Evolutionary conservation across 2,888 invertebrate species (phyloP).

Genomic region (Epistrophe eligans): DNA sequence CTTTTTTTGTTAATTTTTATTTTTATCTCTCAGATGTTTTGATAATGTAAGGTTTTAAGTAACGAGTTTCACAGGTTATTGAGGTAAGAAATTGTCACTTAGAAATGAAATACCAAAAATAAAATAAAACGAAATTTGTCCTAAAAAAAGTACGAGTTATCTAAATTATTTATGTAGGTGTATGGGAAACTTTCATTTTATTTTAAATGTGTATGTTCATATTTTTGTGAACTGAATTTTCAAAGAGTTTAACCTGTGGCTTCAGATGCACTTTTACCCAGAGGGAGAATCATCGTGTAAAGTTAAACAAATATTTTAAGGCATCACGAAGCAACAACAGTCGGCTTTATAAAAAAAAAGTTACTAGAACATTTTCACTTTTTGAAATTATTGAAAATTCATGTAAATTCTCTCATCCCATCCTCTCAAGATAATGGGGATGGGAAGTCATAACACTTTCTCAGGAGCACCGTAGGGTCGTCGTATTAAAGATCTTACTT

Average conservation of each 20-base stretch:
- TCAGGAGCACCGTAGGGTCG: no score
- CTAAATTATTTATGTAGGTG: background rate
- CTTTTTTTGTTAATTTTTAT: conserved; percentile 25
- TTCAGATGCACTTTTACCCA: background rate
- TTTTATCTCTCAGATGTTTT: conserved; percentile 41
- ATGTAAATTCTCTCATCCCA: no score
- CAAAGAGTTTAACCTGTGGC: conserved; percentile 5
- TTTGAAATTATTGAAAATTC: no score
- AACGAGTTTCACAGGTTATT: conserved; percentile 48
- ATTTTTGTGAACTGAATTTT: background rate
- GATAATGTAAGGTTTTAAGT: conserved; percentile 44
- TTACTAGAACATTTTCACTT: background rate
- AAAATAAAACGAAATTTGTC: background rate
- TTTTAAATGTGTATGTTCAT: background rate
- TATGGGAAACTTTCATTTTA: background rate
- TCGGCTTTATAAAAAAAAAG: background rate
- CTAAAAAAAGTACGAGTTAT: background rate
- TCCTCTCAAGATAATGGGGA: no score
- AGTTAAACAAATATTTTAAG: background rate
- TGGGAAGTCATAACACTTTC: no score
- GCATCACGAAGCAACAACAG: background rate
- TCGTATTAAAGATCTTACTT: no score
- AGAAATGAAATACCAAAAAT: background rate
- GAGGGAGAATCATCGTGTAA: background rate
- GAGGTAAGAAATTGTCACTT: conserved; percentile 36